Base-by-base conservation (phyloP, 2,797 vertebrate genomes). In the Florisuga fusca region DNA sequence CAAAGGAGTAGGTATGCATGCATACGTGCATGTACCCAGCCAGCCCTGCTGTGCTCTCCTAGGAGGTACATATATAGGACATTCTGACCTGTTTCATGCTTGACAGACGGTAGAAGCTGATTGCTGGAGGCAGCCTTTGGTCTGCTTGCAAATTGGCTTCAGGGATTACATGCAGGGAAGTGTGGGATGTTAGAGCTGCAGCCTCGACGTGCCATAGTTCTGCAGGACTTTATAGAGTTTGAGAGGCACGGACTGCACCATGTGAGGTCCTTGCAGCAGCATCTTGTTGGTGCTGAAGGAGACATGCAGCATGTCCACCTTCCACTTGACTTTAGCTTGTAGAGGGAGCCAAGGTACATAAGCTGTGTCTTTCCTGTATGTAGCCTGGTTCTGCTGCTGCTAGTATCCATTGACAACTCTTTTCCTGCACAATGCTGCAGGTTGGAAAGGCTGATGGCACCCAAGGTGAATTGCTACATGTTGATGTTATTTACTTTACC, bases 401-500 rank as follows among this genome's bases (percentile, higher is more conserved):
- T 82, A 34, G 51, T 88, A 61, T 29, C 63, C 38, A n/a, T 6
- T 43, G 59, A 51, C 51, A 90, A n/a, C 6, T 34, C 54, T 55
- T 63, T 85, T 74, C 48, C 26, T 58, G 57, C 1, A 15, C 25
- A 54, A 2, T 14, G 33, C 59, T 93, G 63, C 61, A 76, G 43
- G 31, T 84, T 87, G 86, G 83, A 79, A 92, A 69, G 63, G 62
- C 51, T 89, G 84, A 36, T 90, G 76, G 67, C 73, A 90, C 36
- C 27, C 33, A 41, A 10, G 15, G 77, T 90, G 86, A 93, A 89
- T 92, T 19, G 12, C 80, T 89, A 51, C 50, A 21, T 80, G 83
- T 79, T 84, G 83, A 93, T 93, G 59, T 87, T 87, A 84, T 93
- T 94, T 95, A 73, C 79, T 91, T 84, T 68, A 94, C 75, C 76